These are phyloP conservation scores for Bradypodion pumilum DNA, from an alignment of 2,797 vertebrate species.

Conservation along the genomic window DNA sequence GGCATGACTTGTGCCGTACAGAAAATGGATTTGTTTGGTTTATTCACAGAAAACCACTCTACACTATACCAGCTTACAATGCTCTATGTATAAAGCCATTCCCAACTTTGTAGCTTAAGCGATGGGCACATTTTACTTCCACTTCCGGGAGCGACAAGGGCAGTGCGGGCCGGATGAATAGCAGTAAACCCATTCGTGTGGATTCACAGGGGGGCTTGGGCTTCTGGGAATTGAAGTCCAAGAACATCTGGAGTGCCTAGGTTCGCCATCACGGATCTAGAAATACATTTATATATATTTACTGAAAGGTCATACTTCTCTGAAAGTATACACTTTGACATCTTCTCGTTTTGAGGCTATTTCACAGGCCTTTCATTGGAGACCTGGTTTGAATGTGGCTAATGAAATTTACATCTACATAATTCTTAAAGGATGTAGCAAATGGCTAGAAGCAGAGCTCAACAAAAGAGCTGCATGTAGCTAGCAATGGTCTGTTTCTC, in stretches of 20 bases:
- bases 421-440: background rate
- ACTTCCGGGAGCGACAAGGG: too few species aligned
- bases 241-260: too few species aligned
- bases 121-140: too few species aligned
- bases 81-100: background rate
- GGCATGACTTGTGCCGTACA: background rate
- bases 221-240: too few species aligned
- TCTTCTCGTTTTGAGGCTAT: slow-evolving; percentile 13
- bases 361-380: slow-evolving; percentile 5
- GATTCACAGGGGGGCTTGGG: too few species aligned
- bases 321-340: background rate
- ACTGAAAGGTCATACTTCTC: background rate
- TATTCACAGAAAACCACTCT: slow-evolving; percentile 1
- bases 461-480: background rate
- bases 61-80: background rate
- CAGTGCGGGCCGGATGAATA: too few species aligned
- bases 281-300: slow-evolving; percentile 8
- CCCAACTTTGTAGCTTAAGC: background rate
- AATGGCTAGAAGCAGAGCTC: background rate
- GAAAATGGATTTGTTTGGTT: slow-evolving; percentile 1
- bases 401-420: background rate
- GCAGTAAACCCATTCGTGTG: too few species aligned
- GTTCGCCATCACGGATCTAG: too few species aligned
- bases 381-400: background rate
- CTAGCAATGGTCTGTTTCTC: background rate